Conservation (phyloP, 2,888 invertebrate genomes). For the Itoplectis maculator region DNA sequence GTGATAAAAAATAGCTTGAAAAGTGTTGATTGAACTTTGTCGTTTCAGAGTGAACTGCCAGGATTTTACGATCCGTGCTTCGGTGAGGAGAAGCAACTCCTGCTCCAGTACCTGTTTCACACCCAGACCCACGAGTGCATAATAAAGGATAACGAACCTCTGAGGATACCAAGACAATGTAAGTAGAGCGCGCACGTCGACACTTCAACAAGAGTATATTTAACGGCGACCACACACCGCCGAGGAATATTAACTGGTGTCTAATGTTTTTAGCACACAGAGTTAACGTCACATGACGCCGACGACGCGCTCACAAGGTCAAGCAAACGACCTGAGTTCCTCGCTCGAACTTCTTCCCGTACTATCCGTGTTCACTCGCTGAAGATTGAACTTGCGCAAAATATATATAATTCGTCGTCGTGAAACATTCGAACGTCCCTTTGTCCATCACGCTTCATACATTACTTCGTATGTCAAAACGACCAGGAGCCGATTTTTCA, state of each 20-base stretch:
- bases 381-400: constrained; percentile 46
- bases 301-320: constrained; percentile 57
- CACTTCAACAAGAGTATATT: not conserved
- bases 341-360: constrained; percentile 62
- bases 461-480: constrained; percentile 57
- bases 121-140: constrained; percentile 92
- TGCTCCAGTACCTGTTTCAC: constrained; percentile 94
- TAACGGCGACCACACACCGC: constrained; percentile 9
- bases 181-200: constrained; percentile 78
- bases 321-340: constrained; percentile 61
- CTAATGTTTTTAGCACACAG: constrained; percentile 82
- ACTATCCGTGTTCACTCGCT: constrained; percentile 62
- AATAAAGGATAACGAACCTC: constrained; percentile 91
- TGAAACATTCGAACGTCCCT: constrained; percentile 65
- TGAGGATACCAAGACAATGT: constrained; percentile 92
- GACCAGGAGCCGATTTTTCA: constrained; percentile 57
- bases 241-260: constrained; percentile 33
- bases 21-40: not conserved
- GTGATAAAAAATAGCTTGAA: constrained; percentile 1
- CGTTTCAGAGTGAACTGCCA: constrained; percentile 94
- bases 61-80: constrained; percentile 98
- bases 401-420: not conserved
- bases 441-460: constrained; percentile 69
- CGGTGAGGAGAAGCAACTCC: constrained; percentile 95
- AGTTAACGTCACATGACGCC: constrained; percentile 84